Conservation (phyloP, 2,113 vertebrate species). For the Prinia subflava region DNA sequence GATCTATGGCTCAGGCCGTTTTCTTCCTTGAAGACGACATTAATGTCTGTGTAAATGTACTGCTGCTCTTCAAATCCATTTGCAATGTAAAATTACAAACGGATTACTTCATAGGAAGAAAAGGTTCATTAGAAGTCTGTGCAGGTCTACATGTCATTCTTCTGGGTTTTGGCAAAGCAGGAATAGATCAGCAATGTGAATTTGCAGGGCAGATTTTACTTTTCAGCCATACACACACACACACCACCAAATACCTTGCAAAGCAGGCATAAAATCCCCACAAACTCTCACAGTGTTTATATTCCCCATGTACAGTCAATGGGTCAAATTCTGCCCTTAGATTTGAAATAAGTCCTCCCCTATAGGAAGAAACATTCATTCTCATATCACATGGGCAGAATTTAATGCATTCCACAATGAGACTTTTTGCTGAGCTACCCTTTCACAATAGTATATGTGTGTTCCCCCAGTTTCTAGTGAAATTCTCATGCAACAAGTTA, state of each 20-base stretch:
- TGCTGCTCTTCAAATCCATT: neutral
- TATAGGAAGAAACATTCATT: neutral
- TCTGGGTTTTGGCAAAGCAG: neutral
- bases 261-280: neutral
- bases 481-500: neutral
- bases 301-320: neutral
- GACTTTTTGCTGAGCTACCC: neutral
- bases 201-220: neutral
- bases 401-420: neutral
- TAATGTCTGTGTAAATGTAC: neutral
- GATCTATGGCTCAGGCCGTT: neutral
- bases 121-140: neutral
- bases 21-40: slow-evolving; percentile 14
- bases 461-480: neutral
- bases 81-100: neutral
- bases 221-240: neutral
- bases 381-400: neutral
- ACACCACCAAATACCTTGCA: neutral
- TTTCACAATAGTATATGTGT: neutral
- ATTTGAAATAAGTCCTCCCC: neutral
- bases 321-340: neutral
- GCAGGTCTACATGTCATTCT: neutral
- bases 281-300: neutral
- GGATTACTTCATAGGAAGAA: neutral
- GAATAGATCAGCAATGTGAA: neutral